Conservation (phyloP, 2,113 vertebrate genomes). For the Budorcas taxicolor region DNA sequence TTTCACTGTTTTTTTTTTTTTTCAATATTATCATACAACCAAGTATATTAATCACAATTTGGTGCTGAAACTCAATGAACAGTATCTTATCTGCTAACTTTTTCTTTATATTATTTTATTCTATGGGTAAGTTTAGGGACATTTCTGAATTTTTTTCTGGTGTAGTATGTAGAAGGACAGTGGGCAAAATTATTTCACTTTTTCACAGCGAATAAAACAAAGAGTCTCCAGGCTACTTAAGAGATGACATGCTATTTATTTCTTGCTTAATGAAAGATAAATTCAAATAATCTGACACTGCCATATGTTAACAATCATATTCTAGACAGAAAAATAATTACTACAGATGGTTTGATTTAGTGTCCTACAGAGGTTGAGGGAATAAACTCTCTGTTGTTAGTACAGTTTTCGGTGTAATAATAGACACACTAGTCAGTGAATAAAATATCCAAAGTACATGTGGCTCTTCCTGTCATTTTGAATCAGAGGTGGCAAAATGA, state of each 20-base stretch:
- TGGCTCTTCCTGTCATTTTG: background rate
- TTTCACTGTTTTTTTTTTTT: background rate
- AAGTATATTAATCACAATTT: background rate
- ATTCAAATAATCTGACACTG: constrained; percentile 56
- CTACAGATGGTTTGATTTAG: constrained; percentile 48
- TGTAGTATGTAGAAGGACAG: background rate
- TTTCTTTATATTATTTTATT: background rate
- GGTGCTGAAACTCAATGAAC: background rate
- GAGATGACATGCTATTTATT: constrained; percentile 43
- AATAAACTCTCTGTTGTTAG: constrained; percentile 29
- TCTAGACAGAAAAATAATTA: constrained; percentile 48
- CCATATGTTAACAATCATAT: constrained; percentile 70
- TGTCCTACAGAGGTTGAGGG: constrained; percentile 43
- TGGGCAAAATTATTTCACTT: constrained; percentile 12
- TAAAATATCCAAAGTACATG: background rate
- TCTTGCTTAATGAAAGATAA: constrained; percentile 62
- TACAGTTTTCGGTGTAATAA: background rate
- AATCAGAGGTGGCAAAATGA: background rate
- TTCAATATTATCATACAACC: background rate
- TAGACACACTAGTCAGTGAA: background rate
- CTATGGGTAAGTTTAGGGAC: background rate
- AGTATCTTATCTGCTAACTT: background rate
- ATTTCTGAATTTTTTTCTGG: background rate
- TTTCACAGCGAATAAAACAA: constrained; percentile 44
- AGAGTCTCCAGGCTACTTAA: constrained; percentile 44